A percentile compares a stretch with the other conserved stretches of the same genome.
These are phyloP conservation scores for Megaleporinus macrocephalus DNA, from an alignment of 2,113 vertebrate species.

Conservation along the genomic window DNA sequence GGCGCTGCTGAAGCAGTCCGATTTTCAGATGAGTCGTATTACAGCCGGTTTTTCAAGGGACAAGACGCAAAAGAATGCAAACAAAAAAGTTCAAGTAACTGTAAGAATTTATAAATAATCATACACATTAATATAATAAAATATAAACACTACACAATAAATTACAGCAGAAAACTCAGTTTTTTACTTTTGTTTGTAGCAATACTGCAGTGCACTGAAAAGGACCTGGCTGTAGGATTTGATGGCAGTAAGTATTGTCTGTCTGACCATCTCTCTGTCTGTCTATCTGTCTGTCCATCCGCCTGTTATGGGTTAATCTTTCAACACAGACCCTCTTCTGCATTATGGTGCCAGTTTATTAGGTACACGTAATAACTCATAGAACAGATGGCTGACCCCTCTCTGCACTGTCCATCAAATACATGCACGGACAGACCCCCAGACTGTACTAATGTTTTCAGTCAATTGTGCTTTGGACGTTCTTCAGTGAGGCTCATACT, in stretches of 20 bases:
- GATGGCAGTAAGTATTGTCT: background rate
- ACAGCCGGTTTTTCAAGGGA: constrained; percentile 30
- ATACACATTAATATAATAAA: background rate
- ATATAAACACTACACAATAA: background rate
- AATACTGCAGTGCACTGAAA: background rate
- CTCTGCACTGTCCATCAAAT: too few species aligned
- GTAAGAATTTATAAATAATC: background rate
- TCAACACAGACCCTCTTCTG: background rate
- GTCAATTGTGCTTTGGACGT: too few species aligned
- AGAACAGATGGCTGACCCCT: too few species aligned
- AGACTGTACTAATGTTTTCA: too few species aligned
- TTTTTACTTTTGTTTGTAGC: background rate
- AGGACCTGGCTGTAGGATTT: background rate
- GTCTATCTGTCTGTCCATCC: background rate
- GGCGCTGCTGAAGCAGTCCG: accelerated
- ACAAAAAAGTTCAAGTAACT: too few species aligned
- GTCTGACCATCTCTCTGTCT: background rate
- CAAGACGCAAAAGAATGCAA: too few species aligned
- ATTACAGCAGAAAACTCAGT: too few species aligned
- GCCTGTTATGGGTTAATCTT: background rate
- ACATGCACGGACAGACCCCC: too few species aligned
- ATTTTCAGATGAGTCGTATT: background rate
- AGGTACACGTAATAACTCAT: background rate
- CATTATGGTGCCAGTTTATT: background rate
- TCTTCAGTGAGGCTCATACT: too few species aligned